Percentiles rank a stretch among this genome's conserved stretches.
Evolutionary conservation across 1,140 invertebrate species (phyloP).

Genomic region (Brachionus angularis): DNA sequence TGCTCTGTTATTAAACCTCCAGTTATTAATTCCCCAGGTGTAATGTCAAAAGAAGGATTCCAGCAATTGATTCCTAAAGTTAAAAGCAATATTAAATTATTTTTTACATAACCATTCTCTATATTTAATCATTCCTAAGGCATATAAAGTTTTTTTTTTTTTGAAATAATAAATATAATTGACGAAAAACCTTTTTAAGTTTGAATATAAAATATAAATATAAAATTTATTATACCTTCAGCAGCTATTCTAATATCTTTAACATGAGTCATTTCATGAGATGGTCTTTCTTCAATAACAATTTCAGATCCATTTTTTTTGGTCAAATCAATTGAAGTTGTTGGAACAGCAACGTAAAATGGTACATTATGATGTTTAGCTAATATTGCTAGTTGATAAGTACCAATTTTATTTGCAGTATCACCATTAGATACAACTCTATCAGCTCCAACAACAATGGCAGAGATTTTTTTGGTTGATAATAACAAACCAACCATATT

Average conservation of each 20-base stretch:
- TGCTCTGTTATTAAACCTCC: constrained; percentile 91
- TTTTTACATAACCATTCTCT: background rate
- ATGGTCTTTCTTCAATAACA: constrained; percentile 84
- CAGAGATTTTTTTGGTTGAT: constrained; percentile 63
- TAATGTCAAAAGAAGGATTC: constrained; percentile 99
- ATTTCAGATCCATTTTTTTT: constrained; percentile 77
- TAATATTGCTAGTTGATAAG: constrained; percentile 84
- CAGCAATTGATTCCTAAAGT: constrained; percentile 78
- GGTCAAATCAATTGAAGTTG: constrained; percentile 81
- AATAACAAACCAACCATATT: constrained; percentile 87
- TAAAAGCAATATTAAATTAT: constrained; percentile 25
- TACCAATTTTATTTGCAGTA: constrained; percentile 98
- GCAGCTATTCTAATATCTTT: constrained; percentile 78
- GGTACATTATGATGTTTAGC: constrained; percentile 85
- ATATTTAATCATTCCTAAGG: too few relatives aligned
- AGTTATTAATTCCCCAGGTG: constrained; percentile 85
- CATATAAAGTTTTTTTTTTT: too few relatives aligned
- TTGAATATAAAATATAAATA: background rate
- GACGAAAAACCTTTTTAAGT: background rate
- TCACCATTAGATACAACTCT: constrained; percentile 86
- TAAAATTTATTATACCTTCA: constrained; percentile 64
- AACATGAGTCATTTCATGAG: constrained; percentile 81
- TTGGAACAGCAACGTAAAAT: constrained; percentile 90
- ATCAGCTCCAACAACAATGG: constrained; percentile 60
- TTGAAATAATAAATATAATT: too few relatives aligned